phyloP scores from a whole-genome alignment of 2,113 vertebrate genomes.

The Apodemus sylvaticus region DNA sequence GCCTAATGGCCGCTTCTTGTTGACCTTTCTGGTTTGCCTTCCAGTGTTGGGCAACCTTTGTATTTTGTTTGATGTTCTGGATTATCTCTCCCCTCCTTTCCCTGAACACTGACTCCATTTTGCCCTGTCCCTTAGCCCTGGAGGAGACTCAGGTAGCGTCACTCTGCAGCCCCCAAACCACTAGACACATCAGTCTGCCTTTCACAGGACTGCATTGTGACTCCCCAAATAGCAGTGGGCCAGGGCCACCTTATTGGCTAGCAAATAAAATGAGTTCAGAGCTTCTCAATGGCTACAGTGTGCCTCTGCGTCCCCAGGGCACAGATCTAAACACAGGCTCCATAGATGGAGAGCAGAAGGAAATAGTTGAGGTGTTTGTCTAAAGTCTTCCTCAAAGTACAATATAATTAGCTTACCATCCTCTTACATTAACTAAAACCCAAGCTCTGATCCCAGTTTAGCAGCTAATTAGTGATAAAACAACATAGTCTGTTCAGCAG shows the following conservation, averaged over 20 bases:
- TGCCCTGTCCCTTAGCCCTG: not conserved
- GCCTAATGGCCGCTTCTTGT: conserved; percentile 12
- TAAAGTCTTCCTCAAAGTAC: conserved; percentile 40
- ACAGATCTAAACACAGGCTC: conserved; percentile 45
- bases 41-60: conserved; percentile 11
- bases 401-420: conserved; percentile 7
- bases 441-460: not conserved
- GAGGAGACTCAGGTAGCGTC: not conserved
- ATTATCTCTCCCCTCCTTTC: not conserved
- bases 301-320: not conserved
- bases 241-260: conserved; percentile 43
- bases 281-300: conserved; percentile 45
- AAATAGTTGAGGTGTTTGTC: conserved; percentile 59
- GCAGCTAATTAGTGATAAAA: conserved; percentile 3
- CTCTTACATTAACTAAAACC: not conserved
- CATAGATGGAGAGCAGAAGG: conserved; percentile 8
- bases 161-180: not conserved
- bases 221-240: not conserved
- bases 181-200: not conserved
- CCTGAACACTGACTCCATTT: not conserved
- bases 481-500: not conserved
- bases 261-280: conserved; percentile 59
- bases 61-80: conserved; percentile 67
- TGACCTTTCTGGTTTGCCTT: conserved; percentile 48
- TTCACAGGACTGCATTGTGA: not conserved